These are phyloP conservation scores for Drosophila ambigua DNA, from an alignment of 1,140 invertebrate species.

Conservation along the genomic window DNA sequence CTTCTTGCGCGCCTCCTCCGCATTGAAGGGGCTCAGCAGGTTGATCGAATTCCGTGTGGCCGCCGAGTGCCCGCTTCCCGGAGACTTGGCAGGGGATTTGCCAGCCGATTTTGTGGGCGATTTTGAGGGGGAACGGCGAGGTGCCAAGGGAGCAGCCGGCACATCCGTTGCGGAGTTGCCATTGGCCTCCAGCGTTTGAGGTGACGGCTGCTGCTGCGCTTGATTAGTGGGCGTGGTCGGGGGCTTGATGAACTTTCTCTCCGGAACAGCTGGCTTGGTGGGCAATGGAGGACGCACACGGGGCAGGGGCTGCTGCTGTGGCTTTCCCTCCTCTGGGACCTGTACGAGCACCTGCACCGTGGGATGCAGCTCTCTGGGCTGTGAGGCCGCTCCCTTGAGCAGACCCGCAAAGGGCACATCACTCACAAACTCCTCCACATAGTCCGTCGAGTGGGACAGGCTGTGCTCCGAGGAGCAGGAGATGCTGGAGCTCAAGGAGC, in stretches of 20 bases:
- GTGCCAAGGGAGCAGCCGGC: constrained; percentile 20
- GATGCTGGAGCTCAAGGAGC: constrained; percentile 85
- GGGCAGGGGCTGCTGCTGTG: constrained; percentile 55
- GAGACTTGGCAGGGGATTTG: constrained; percentile 53
- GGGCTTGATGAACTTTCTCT: constrained; percentile 67
- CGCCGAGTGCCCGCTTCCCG: constrained; percentile 49
- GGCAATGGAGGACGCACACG: constrained; percentile 63
- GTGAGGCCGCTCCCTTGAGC: constrained; percentile 89
- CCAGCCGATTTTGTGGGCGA: constrained; percentile 53
- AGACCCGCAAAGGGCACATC: constrained; percentile 94
- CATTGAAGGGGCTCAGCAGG: constrained; percentile 94
- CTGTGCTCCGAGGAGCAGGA: constrained; percentile 89
- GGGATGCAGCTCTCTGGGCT: constrained; percentile 50
- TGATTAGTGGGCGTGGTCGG: constrained; percentile 61
- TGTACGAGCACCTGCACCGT: constrained; percentile 27
- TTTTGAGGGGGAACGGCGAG: constrained; percentile 37
- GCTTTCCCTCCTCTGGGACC: constrained; percentile 14
- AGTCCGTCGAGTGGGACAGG: constrained; percentile 89
- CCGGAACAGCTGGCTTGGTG: constrained; percentile 63
- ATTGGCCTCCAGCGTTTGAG: constrained; percentile 55
- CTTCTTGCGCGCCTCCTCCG: constrained; percentile 97
- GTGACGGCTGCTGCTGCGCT: constrained; percentile 16
- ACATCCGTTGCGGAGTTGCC: constrained; percentile 35
- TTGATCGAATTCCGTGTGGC: constrained; percentile 84
- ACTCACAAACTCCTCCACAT: constrained; percentile 93